Base-by-base conservation (phyloP, 1,140 invertebrate species). In the Rhagoletis pomonella region DNA sequence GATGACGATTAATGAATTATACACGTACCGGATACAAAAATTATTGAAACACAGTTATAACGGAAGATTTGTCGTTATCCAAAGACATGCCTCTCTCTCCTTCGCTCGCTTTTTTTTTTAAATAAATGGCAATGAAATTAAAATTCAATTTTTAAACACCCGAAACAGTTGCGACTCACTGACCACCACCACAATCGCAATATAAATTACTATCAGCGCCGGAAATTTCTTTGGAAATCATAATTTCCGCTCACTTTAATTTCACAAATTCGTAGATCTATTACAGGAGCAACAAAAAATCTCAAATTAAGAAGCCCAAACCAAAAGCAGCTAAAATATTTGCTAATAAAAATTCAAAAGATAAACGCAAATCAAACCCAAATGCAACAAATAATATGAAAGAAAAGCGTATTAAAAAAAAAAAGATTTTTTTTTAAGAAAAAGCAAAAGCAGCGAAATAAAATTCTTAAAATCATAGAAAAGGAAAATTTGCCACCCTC, bases 311-410 rank as follows among this genome's bases (percentile, higher is more conserved):
- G 5, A 60, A 42, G 42, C 42, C 3, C 19, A 65, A 86, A 67
- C 19, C 39, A 29, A 85, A 85, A 85, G 14, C 19, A 7, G n/a
- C 55, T 12, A 86, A 29, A 86, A 87, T 65, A 85, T 88, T 88
- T 88, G 87, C 62, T 88, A 90, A 88, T 90, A 89, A 89, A 90
- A 90, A 90, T 90, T 90, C 88, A 88, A 89, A 91, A 91, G 90
- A 89, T 89, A 91, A 90, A 90, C 89, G 91, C 86, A 91, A 91
- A 91, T 91, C 90, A 91, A 91, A 91, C 67, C 88, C 88, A 7
- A n/a, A 62, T n/a, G 10, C 59, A 17, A 7, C 7, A 42, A 85
- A 59, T 14, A 39, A 9, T 5, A n/a, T 7, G 29, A 85, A 85
- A 62, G n/a, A 62, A 85, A 62, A 10, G 2, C n/a, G 50, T 7